These are phyloP conservation scores for Coleophora deauratella DNA, from an alignment of 2,888 invertebrate genomes.

Conservation along the genomic window DNA sequence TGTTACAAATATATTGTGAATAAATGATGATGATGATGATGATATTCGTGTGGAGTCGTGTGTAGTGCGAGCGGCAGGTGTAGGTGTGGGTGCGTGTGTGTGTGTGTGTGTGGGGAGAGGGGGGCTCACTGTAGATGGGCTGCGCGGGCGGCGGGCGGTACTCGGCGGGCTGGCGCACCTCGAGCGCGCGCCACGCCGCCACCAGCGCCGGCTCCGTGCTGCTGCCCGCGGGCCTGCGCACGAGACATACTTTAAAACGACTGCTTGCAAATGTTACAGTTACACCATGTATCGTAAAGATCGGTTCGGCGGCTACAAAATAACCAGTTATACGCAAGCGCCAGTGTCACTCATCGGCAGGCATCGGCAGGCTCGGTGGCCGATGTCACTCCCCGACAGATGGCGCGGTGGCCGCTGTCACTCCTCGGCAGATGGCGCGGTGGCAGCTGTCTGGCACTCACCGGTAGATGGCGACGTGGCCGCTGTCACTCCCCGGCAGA, in stretches of 20 bases:
- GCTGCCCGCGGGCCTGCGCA: slow-evolving; percentile 36
- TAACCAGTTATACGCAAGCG: too few relatives aligned
- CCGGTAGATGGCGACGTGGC: not conserved
- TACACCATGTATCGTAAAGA: too few relatives aligned
- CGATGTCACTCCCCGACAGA: too few relatives aligned
- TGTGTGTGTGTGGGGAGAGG: slow-evolving; percentile 1
- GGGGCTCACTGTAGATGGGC: slow-evolving; percentile 53
- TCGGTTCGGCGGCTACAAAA: too few relatives aligned
- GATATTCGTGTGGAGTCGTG: not conserved
- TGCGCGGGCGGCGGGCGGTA: slow-evolving; percentile 61
- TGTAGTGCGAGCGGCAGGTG: slow-evolving; percentile 4
- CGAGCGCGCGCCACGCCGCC: slow-evolving; percentile 86
- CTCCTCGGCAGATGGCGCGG: not conserved
- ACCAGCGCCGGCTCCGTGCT: slow-evolving; percentile 70
- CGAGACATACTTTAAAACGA: too few relatives aligned
- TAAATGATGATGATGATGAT: too few relatives aligned
- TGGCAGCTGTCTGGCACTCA: not conserved
- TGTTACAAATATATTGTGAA: too few relatives aligned
- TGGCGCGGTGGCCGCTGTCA: too few relatives aligned
- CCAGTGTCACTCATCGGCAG: too few relatives aligned
- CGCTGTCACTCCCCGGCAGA: not conserved
- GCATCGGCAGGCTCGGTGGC: too few relatives aligned
- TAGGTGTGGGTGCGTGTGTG: slow-evolving; percentile 4
- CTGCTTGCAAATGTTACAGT: too few relatives aligned
- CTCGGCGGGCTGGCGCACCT: slow-evolving; percentile 66